These are phyloP conservation scores for Oasisia sp. DNA, from an alignment of 2,888 invertebrate genomes.

Conservation along the genomic window DNA sequence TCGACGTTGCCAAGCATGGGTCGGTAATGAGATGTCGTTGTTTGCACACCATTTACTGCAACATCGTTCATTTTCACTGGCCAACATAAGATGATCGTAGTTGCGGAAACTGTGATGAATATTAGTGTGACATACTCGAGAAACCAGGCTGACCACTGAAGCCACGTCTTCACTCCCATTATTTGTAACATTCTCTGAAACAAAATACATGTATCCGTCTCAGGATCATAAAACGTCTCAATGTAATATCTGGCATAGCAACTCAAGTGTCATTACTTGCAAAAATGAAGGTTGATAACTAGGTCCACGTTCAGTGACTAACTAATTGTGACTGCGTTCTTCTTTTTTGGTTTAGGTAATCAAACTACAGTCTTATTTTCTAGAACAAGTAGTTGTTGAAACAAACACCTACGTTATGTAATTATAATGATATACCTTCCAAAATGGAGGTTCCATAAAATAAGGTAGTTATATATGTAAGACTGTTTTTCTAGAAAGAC, in stretches of 20 bases:
- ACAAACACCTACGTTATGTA: too few species aligned
- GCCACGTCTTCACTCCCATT: neutral
- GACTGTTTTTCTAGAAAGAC: too few species aligned
- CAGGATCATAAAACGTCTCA: neutral
- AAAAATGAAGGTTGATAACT: too few species aligned
- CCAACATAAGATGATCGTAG: neutral
- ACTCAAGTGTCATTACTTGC: neutral
- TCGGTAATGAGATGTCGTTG: neutral
- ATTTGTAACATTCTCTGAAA: neutral
- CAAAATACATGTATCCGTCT: neutral
- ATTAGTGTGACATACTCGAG: neutral
- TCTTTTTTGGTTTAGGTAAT: too few species aligned
- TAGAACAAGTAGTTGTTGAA: too few species aligned
- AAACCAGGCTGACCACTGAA: constrained; percentile 13
- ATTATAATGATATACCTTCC: too few species aligned
- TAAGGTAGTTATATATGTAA: too few species aligned
- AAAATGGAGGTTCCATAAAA: too few species aligned
- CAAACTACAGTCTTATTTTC: too few species aligned
- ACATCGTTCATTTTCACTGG: neutral
- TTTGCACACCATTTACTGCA: neutral
- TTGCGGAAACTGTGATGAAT: neutral
- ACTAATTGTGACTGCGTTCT: too few species aligned
- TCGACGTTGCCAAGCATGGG: neutral
- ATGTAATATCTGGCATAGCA: neutral
- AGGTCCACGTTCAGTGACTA: too few species aligned